Evolutionary conservation across 1,140 invertebrate genomes (phyloP), one percentile per base, ranked within the genome.

Genomic region (Pogonognathellus flavescens): DNA sequence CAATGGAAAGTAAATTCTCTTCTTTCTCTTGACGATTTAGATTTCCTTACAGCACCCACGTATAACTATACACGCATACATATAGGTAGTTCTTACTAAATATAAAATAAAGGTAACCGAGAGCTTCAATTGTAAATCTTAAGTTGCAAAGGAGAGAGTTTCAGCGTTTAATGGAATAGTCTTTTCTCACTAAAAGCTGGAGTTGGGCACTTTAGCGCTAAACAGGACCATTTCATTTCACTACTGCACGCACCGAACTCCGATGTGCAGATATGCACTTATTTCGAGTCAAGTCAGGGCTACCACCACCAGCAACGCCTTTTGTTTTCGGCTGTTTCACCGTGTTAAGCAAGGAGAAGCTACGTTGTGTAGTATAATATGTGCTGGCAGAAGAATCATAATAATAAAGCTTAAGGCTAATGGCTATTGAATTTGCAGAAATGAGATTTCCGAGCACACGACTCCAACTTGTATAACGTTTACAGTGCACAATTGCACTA

Each of bases 381-480:
- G 31, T 41, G 31, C 31, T 41, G 6, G 31, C 49, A n/a, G 70
- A 76, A 16, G 66, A 76, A 76, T 76, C 31, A 76, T 76, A 76
- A 76, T 76, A 76, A 76, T 76, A 76, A 76, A 76, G 70, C 70
- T 76, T 76, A 76, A 50, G 70, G 13, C 70, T 76, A 76, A 76
- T 76, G 70, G 70, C 70, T 76, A 76, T 76, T 76, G 70, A 76
- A 76, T 76, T 76, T 76, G 70, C 31, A 50, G 70, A 50, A 76
- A 76, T 76, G 70, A 76, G 41, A 76, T 76, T 76, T 49, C 22
- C 53, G 11, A 57, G 53, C n/a, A 57, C 9, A 4, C 11, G 11
- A 57, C 53, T n/a, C n/a, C n/a, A n/a, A n/a, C n/a, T n/a, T n/a
- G 70, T 50, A n/a, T n/a, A n/a, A n/a, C 16, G 13, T 31, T 31